Conservation (phyloP, 2,113 vertebrate genomes). For the Bostrychus sinensis region DNA sequence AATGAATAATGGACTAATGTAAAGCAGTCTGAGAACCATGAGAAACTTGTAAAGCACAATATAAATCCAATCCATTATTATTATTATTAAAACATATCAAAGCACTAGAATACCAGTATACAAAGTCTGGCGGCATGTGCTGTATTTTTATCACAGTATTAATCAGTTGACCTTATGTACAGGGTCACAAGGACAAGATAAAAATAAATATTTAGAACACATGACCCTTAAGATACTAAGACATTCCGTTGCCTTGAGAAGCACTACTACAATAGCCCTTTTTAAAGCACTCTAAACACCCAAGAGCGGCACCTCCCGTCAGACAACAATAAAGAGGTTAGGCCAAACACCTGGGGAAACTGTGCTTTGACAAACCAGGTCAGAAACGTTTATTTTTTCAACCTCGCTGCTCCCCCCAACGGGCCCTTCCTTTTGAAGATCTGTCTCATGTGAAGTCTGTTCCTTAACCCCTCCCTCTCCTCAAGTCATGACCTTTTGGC, state of each 20-base stretch:
- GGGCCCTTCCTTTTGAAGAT: slow-evolving; percentile 63
- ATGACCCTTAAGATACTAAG: slow-evolving; percentile 8
- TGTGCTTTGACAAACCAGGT: slow-evolving; percentile 55
- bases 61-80: too few relatives aligned
- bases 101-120: too few relatives aligned
- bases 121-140: too few relatives aligned
- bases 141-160: neutral
- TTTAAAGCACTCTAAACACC: slow-evolving; percentile 14
- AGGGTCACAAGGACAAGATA: slow-evolving; percentile 8
- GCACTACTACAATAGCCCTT: neutral
- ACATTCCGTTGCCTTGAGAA: neutral
- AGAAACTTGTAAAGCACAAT: too few relatives aligned
- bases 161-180: neutral
- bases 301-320: slow-evolving; percentile 23
- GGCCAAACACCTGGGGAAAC: slow-evolving; percentile 65
- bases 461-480: slow-evolving; percentile 43
- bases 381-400: slow-evolving; percentile 64
- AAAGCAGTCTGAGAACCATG: too few relatives aligned
- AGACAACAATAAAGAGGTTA: slow-evolving; percentile 41
- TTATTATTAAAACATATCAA: too few relatives aligned
- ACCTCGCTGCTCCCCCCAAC: slow-evolving; percentile 40
- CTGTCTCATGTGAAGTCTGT: slow-evolving; percentile 74
- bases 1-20: too few relatives aligned
- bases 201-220: slow-evolving; percentile 4
- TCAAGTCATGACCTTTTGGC: slow-evolving; percentile 59